These are phyloP conservation scores for Craniophora ligustri DNA, from an alignment of 2,888 invertebrate species.

Conservation along the genomic window DNA sequence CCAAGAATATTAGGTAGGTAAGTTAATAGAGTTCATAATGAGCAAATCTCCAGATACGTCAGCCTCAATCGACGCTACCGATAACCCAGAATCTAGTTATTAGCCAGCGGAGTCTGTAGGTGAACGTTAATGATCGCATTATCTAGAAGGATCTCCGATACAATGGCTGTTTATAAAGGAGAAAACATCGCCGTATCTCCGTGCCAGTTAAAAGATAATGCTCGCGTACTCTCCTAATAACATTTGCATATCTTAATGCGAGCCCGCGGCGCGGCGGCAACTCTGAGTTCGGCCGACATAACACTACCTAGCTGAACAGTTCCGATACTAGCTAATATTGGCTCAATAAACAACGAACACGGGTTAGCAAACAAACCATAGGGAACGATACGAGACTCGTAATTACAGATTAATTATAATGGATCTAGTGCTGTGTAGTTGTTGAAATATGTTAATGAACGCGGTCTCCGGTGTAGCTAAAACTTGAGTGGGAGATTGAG, in stretches of 20 bases:
- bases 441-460: constrained; percentile 69
- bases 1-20: constrained; percentile 15
- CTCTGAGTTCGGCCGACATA: constrained; percentile 16
- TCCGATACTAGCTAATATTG: constrained; percentile 70
- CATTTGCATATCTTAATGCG: constrained; percentile 84
- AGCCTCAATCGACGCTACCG: constrained; percentile 16
- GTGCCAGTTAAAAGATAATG: constrained; percentile 74
- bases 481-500: constrained; percentile 7
- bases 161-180: constrained; percentile 61
- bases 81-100: constrained; percentile 42
- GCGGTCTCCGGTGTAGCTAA: constrained; percentile 28
- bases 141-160: constrained; percentile 69
- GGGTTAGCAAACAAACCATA: constrained; percentile 67
- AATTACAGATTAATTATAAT: constrained; percentile 80
- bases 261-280: constrained; percentile 44
- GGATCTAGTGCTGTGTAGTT: constrained; percentile 64
- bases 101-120: constrained; percentile 28
- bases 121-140: constrained; percentile 55
- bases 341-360: constrained; percentile 69
- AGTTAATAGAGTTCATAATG: constrained; percentile 28
- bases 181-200: constrained; percentile 67
- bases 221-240: constrained; percentile 73
- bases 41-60: constrained; percentile 14
- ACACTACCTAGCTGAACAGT: constrained; percentile 51
- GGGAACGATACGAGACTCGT: constrained; percentile 63